phyloP scores from a whole-genome alignment of 2,113 vertebrate genomes.

The Phrynocephalus versicolor region DNA sequence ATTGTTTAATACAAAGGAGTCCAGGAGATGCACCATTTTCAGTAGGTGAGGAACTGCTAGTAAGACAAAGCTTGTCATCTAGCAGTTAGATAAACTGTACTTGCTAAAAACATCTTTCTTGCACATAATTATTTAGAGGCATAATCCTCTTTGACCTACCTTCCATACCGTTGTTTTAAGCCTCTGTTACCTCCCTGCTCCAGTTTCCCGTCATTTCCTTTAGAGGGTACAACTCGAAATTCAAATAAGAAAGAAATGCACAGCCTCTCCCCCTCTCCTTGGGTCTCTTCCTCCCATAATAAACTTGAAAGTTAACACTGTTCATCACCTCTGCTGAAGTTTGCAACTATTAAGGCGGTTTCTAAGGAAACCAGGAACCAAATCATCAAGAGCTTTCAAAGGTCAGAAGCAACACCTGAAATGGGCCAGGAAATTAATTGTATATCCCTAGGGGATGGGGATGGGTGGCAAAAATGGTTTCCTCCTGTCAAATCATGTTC shows the following conservation, averaged over 20 bases:
- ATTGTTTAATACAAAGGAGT: background rate
- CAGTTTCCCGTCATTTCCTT: background rate
- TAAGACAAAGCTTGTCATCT: background rate
- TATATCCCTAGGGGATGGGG: background rate
- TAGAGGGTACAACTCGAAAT: background rate
- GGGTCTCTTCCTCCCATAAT: background rate
- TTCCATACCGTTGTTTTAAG: background rate
- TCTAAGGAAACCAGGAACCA: background rate
- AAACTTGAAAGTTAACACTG: background rate
- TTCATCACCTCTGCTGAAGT: background rate
- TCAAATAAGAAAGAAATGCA: background rate
- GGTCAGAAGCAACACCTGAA: background rate
- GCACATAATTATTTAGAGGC: background rate
- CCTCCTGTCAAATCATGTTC: background rate
- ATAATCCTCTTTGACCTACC: background rate
- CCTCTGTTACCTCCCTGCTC: background rate
- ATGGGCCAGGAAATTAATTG: rapidly evolving
- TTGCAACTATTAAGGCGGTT: background rate
- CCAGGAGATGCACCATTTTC: background rate
- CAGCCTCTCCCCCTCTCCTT: background rate
- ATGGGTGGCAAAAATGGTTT: background rate
- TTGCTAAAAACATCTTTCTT: background rate
- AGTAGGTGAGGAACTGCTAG: background rate
- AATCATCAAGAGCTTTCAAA: rapidly evolving
- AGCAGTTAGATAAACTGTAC: background rate